phyloP scores from a whole-genome alignment of 2,113 vertebrate genomes.

The Hemiscyllium ocellatum region DNA sequence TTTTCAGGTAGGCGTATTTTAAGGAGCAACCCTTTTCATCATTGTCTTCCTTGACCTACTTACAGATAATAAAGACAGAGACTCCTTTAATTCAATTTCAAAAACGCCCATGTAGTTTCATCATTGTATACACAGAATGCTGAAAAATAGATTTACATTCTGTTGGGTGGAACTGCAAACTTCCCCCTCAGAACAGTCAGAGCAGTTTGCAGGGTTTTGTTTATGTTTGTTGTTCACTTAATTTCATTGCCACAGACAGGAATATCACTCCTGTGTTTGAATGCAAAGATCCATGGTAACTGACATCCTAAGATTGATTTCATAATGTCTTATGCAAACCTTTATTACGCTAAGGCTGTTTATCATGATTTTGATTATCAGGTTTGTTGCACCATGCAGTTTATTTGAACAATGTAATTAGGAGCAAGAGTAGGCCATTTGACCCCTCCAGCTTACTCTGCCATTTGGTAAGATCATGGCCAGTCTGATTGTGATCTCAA shows the following conservation, averaged over 20 bases:
- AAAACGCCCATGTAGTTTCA: background rate
- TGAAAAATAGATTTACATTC: too few relatives aligned
- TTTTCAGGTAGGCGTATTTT: background rate
- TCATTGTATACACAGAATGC: too few relatives aligned
- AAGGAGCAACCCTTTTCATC: conserved; percentile 4
- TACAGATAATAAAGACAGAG: background rate
- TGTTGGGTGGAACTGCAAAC: background rate
- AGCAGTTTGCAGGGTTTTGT: background rate
- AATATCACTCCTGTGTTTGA: background rate
- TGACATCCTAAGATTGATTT: background rate
- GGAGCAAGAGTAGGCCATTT: too few relatives aligned
- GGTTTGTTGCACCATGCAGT: too few relatives aligned
- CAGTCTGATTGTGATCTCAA: too few relatives aligned
- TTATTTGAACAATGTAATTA: too few relatives aligned
- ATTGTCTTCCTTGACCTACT: conserved; percentile 26
- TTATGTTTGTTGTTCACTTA: background rate
- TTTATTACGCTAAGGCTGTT: background rate
- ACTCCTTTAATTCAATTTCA: background rate
- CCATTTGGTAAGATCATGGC: too few relatives aligned
- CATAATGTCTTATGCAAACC: background rate
- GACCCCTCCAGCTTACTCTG: too few relatives aligned
- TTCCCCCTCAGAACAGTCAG: background rate
- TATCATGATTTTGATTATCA: background rate
- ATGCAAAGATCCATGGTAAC: too few relatives aligned
- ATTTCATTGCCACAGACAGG: background rate